Evolutionary conservation across 2,888 invertebrate genomes (phyloP).

Genomic region (Ennomos quercinarius): DNA sequence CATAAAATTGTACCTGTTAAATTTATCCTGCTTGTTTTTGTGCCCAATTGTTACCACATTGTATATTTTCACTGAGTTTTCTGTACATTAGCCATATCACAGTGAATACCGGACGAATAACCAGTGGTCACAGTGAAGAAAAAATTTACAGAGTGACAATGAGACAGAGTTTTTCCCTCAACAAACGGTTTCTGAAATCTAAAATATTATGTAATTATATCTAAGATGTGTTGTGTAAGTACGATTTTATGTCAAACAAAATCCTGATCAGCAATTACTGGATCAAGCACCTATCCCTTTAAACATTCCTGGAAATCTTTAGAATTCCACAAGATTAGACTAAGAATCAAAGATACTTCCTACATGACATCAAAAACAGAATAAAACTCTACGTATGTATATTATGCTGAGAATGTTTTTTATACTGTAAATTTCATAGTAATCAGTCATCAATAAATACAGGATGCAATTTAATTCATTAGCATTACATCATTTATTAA

Average conservation of each 20-base stretch:
- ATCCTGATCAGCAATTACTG: too few species aligned
- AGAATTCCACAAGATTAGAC: not conserved
- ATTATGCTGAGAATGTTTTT: too few species aligned
- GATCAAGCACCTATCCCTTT: not conserved
- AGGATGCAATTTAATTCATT: too few species aligned
- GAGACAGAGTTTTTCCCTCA: not conserved
- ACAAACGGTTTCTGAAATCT: not conserved
- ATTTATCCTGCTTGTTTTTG: slow-evolving; percentile 18
- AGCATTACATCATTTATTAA: too few species aligned
- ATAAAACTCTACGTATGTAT: too few species aligned
- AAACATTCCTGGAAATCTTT: slow-evolving; percentile 12
- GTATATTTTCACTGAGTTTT: slow-evolving; percentile 8
- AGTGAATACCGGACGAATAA: not conserved
- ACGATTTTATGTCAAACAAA: too few species aligned
- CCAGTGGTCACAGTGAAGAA: not conserved
- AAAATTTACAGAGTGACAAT: not conserved
- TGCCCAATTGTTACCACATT: slow-evolving; percentile 6
- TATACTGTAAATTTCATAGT: too few species aligned
- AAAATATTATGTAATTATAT: too few species aligned
- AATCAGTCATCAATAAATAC: too few species aligned
- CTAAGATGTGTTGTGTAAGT: too few species aligned
- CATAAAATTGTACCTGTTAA: slow-evolving; percentile 5
- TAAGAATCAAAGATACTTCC: not conserved
- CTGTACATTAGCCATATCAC: not conserved
- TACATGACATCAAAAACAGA: not conserved